phyloP scores from a whole-genome alignment of 1,140 invertebrate species.

The Bombus haemorrhoidalis region DNA sequence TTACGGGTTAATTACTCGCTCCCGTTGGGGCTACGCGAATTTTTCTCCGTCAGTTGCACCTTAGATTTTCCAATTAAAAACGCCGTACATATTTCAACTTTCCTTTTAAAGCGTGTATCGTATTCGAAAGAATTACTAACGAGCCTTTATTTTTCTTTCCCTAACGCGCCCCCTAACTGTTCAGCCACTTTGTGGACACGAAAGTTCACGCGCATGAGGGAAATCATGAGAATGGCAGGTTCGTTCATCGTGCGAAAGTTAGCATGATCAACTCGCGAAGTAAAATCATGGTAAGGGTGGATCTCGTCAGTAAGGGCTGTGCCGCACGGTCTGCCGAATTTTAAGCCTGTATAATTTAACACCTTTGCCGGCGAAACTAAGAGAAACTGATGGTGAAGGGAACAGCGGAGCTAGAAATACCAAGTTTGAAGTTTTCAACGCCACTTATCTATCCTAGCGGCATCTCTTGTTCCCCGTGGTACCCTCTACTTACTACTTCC shows the following conservation, averaged over 20 bases:
- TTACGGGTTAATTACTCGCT: slow-evolving; percentile 78
- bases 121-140: slow-evolving; percentile 28
- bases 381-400: slow-evolving; percentile 60
- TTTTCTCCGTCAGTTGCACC: not conserved
- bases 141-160: not conserved
- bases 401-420: slow-evolving; percentile 54
- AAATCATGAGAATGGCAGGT: slow-evolving; percentile 55
- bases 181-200: not conserved
- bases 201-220: slow-evolving; percentile 19
- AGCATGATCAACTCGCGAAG: slow-evolving; percentile 56
- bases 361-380: slow-evolving; percentile 71
- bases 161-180: not conserved
- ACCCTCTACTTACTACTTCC: slow-evolving; percentile 28
- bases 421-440: slow-evolving; percentile 78
- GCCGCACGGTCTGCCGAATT: slow-evolving; percentile 73
- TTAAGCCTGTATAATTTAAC: slow-evolving; percentile 81
- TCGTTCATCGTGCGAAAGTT: slow-evolving; percentile 62
- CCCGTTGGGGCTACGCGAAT: not conserved
- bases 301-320: slow-evolving; percentile 52
- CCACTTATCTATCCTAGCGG: slow-evolving; percentile 65
- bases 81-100: not conserved
- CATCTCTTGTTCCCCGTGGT: slow-evolving; percentile 43
- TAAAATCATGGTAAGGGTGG: slow-evolving; percentile 50
- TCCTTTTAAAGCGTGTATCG: slow-evolving; percentile 19
- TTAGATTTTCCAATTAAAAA: slow-evolving; percentile 16